phyloP scores from a whole-genome alignment of 2,797 vertebrate genomes.

The Clamator glandarius region DNA sequence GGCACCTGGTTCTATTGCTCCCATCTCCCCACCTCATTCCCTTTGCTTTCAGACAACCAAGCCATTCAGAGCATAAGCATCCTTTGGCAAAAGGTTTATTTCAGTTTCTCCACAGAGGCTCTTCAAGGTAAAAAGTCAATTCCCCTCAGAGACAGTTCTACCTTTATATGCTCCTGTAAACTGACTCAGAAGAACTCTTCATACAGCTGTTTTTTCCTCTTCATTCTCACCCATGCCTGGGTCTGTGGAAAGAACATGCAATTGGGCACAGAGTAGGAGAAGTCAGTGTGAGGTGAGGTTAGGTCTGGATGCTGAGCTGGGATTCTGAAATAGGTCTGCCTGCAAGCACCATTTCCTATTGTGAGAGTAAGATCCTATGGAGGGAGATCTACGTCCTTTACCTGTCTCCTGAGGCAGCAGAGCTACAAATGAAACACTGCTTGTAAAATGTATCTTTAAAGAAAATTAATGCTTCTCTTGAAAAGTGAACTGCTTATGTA shows the following conservation, averaged over 20 bases:
- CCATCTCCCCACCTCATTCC: background rate
- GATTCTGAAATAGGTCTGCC: conserved; percentile 31
- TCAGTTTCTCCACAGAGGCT: conserved; percentile 23
- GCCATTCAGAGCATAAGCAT: conserved; percentile 30
- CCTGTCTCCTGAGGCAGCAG: background rate
- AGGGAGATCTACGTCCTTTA: background rate
- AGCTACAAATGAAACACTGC: background rate
- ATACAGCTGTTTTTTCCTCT: conserved; percentile 24
- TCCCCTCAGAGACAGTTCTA: conserved; percentile 34
- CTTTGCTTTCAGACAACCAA: conserved; percentile 29
- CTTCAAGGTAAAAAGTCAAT: background rate
- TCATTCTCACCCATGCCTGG: background rate
- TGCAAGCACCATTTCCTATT: background rate
- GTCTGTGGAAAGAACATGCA: conserved; percentile 49
- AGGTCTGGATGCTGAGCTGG: background rate
- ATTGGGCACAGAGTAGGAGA: background rate
- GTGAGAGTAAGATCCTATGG: background rate
- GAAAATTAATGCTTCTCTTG: conserved; percentile 10
- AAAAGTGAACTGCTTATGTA: background rate
- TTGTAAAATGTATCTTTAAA: conserved; percentile 47
- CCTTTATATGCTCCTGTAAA: conserved; percentile 22
- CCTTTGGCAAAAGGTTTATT: conserved; percentile 33
- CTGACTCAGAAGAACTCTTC: conserved; percentile 11
- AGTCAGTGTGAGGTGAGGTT: background rate
- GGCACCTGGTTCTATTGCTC: background rate